Evolutionary conservation across 1,140 invertebrate genomes (phyloP).

Genomic region (Zeugodacus cucurbitae): DNA sequence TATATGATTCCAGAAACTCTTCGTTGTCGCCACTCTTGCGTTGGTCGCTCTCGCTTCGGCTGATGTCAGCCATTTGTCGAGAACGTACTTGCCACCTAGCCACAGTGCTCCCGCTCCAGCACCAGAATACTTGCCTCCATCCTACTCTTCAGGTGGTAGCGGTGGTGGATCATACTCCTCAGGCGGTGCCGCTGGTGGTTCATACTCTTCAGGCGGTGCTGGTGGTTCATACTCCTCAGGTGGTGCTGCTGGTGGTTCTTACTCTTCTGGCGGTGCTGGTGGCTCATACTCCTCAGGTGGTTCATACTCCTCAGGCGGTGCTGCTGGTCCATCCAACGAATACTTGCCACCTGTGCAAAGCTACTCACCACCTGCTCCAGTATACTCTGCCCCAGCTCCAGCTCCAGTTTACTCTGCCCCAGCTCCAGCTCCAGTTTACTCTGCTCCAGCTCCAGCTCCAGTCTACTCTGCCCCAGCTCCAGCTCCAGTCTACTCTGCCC

Average conservation of each 20-base stretch:
- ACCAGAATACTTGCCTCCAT: constrained; percentile 58
- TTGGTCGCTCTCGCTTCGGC: constrained; percentile 59
- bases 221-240: background rate
- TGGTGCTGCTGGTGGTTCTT: background rate
- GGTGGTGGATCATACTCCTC: constrained; percentile 8
- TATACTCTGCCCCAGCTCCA: constrained; percentile 43
- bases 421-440: constrained; percentile 44
- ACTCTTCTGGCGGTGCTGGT: background rate
- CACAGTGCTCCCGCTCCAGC: constrained; percentile 43
- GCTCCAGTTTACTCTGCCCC: constrained; percentile 44
- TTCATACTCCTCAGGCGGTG: constrained; percentile 47
- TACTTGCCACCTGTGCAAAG: constrained; percentile 43
- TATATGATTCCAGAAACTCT: constrained; percentile 56
- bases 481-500: constrained; percentile 45
- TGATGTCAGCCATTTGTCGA: constrained; percentile 61
- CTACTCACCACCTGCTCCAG: constrained; percentile 45
- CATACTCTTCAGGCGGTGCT: background rate
- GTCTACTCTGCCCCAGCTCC: constrained; percentile 45
- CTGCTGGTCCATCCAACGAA: constrained; percentile 1
- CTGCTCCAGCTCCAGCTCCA: constrained; percentile 41
- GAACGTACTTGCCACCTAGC: constrained; percentile 52
- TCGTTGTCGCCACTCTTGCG: constrained; percentile 57
- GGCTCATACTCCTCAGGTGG: constrained; percentile 3
- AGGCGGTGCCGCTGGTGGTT: background rate
- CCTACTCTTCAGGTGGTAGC: constrained; percentile 2